Evolutionary conservation across 2,797 vertebrate genomes (phyloP).

Genomic region (Onychomys arenicola): DNA sequence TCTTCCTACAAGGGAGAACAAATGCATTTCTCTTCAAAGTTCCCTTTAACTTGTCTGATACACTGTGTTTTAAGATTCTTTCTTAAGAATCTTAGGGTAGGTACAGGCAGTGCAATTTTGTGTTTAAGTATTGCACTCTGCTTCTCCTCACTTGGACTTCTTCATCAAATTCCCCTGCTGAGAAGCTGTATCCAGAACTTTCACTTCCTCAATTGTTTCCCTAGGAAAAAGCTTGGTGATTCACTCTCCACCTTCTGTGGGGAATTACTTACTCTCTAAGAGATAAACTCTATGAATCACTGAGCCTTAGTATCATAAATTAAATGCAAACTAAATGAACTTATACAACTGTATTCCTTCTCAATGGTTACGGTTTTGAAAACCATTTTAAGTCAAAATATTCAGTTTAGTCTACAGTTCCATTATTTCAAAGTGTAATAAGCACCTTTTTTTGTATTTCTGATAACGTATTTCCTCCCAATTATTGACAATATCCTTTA

Average conservation of each 20-base stretch:
- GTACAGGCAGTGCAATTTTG: background rate
- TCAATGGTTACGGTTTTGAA: background rate
- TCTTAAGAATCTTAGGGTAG: background rate
- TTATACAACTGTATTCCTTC: background rate
- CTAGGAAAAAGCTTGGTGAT: background rate
- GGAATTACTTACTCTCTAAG: background rate
- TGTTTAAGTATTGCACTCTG: background rate
- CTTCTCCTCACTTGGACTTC: background rate
- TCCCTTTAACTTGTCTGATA: background rate
- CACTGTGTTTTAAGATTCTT: background rate
- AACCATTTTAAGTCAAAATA: constrained; percentile 12
- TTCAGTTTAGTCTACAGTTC: background rate
- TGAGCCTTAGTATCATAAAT: background rate
- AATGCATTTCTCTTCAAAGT: background rate
- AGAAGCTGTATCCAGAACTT: background rate
- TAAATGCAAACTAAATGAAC: constrained; percentile 19
- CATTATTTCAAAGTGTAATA: background rate
- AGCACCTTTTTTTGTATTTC: background rate
- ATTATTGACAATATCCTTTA: background rate
- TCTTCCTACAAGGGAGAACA: background rate
- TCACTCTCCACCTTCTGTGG: background rate
- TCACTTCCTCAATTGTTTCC: background rate
- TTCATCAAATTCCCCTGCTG: background rate
- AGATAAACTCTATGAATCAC: background rate
- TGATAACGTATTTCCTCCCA: background rate